Evolutionary conservation across 37 sponge, comb jelly and placozoan species (phyloP), one percentile per base, ranked within the genome.

Genomic region (Spongia lamella): DNA sequence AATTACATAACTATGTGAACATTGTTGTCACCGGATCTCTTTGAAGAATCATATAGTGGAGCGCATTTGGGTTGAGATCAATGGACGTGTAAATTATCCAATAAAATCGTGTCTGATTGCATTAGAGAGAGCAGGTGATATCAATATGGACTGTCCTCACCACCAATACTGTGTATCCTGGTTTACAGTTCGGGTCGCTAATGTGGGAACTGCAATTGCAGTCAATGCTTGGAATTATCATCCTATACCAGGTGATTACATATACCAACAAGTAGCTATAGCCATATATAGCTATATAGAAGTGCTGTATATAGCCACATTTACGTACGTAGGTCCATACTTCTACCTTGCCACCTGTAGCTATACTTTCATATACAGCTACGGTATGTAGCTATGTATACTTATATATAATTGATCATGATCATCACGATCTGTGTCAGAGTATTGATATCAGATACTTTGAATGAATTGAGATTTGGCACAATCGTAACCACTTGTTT

Each of bases 141-240:
- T 84, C 14, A 19, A 62, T 15, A 33, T 69, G 25, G 73, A 70
- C 9, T 50, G 56, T 35, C 51, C 47, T 14, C 11, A 30, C 16
- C 63, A 68, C 49, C 24, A 70, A 36, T 89, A 54, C 63, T 88
- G 83, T 75, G 70, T 78, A 9, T 88, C 89, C 15, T 82, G 75
- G 78, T 51, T 69, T 32, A 29, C 73, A 22, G 31, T 82, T 6
- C 34, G 75, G 55, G 79, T 87, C 6, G 63, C 51, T 34, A 5
- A 33, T 13, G 53, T 79, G 16, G 87, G 80, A 57, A 58, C 53
- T 13, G 73, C n/a, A 11, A 14, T 24, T 20, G 69, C 69, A 43
- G 56, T 86, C 5, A 43, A 53, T 26, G 63, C 87, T 16, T 86
- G 87, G 87, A 86, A 86, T 86, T 60, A 66, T 16, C 84, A 84